Base-by-base conservation (phyloP, 2,888 invertebrate genomes). In the Chorisops tibialis region DNA sequence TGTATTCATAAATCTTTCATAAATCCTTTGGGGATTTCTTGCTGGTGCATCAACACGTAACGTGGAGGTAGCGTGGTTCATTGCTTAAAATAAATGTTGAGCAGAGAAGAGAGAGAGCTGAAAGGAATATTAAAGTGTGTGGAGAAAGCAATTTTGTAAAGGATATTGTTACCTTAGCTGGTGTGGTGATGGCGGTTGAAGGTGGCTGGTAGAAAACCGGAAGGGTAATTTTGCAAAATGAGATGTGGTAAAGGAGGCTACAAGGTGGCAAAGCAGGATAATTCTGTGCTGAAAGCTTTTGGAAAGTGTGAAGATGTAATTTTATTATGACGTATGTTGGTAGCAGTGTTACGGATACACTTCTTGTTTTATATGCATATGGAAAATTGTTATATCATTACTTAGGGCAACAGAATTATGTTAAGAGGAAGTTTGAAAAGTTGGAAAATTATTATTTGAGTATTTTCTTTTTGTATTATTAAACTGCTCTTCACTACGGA, bases 1-100 rank as follows among this genome's bases (percentile, higher is more conserved):
- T 47, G 47, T 19, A 47, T 21, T 47, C 47, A 47, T 47, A 47
- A 47, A 47, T 47, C 47, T 47, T 21, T 47, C 47, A 47, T 22
- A 47, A 47, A 47, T 47, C 47, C 47, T 21, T 39, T 4, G 47
- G 47, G 47, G 47, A 47, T 47, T 47, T 22, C 7, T 18, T 19
- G 12, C 47, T 47, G 47, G 22, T 47, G 47, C 47, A 47, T 47
- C 47, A 47, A 47, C 47, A 47, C 47, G 22, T 47, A 47, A 21
- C 14, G 39, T 16, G 39, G 16, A 47, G 47, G 47, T 19, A 21
- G 11, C 22, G n/a, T n/a, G 47, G 47, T 47, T 47, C 21, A 22
- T 47, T 47, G 47, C 47, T 47, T 47, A n/a, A 47, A 47, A 47
- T 19, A 22, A 47, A 47, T 47, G 47, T 47, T 47, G 12, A 11